Evolutionary conservation across 1,140 invertebrate genomes (phyloP).

Genomic region (Spodoptera litura): DNA sequence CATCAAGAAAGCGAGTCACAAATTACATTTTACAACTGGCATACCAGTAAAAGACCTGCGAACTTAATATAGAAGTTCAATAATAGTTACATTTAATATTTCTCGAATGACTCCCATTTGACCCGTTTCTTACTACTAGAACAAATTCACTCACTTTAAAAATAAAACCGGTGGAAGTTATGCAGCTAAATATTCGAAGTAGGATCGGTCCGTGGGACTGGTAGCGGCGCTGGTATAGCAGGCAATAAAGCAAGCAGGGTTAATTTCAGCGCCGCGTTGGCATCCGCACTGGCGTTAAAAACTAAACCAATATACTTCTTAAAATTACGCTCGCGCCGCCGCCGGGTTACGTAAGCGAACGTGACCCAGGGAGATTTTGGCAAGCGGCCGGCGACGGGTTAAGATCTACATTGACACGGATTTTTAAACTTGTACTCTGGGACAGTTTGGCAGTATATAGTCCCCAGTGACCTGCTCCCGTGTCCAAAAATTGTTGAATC

Average conservation of each 20-base stretch:
- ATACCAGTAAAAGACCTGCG: slow-evolving; percentile 37
- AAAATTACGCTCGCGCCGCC: slow-evolving; percentile 67
- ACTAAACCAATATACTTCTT: slow-evolving; percentile 81
- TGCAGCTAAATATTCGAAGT: slow-evolving; percentile 43
- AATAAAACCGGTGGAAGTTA: slow-evolving; percentile 44
- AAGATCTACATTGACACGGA: slow-evolving; percentile 58
- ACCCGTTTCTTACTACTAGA: slow-evolving; percentile 36
- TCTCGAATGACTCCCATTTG: slow-evolving; percentile 37
- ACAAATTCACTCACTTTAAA: slow-evolving; percentile 41
- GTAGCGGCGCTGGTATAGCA: slow-evolving; percentile 50
- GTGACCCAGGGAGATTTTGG: slow-evolving; percentile 67
- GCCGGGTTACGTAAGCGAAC: slow-evolving; percentile 67
- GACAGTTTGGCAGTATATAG: slow-evolving; percentile 24
- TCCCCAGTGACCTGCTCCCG: slow-evolving; percentile 8
- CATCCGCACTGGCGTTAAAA: slow-evolving; percentile 67
- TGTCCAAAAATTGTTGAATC: slow-evolving; percentile 18
- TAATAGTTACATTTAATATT: slow-evolving; percentile 44
- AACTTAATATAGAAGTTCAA: slow-evolving; percentile 48
- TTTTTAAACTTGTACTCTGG: slow-evolving; percentile 44
- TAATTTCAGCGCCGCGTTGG: slow-evolving; percentile 68
- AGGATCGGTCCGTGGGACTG: slow-evolving; percentile 10
- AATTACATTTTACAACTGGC: slow-evolving; percentile 40
- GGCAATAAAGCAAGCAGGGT: slow-evolving; percentile 68
- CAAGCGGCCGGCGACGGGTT: slow-evolving; percentile 57
- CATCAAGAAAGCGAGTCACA: slow-evolving; percentile 37